Conservation (phyloP, 2,113 vertebrate species). For the Rhynchopsitta pachyrhyncha region DNA sequence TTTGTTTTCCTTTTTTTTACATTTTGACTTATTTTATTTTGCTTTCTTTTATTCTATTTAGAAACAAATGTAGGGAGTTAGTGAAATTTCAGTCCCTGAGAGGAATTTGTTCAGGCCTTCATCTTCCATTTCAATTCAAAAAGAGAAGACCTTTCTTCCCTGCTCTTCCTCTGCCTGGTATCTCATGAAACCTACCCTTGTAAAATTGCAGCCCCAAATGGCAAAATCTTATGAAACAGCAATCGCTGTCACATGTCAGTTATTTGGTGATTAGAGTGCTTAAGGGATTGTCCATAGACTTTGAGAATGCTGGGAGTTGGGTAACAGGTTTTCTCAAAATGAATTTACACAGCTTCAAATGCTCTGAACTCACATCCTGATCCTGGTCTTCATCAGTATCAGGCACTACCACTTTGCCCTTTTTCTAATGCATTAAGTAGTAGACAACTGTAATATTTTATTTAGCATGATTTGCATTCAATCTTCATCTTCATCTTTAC, state of each 20-base stretch:
- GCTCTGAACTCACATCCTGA: not conserved
- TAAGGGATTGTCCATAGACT: not conserved
- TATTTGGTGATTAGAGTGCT: not conserved
- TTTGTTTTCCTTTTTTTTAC: not conserved
- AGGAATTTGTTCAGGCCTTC: not conserved
- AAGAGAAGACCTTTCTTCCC: not conserved
- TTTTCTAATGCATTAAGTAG: not conserved
- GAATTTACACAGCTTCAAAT: not conserved
- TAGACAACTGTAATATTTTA: not conserved
- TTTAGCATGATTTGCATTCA: not conserved
- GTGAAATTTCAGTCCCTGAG: not conserved
- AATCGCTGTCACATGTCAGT: not conserved
- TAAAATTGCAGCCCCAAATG: not conserved
- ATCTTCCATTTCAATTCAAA: not conserved
- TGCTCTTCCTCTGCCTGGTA: not conserved
- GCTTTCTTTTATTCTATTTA: not conserved
- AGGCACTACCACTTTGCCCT: not conserved
- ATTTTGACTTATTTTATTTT: not conserved
- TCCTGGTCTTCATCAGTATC: not conserved
- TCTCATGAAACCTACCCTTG: not conserved
- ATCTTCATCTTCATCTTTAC: not conserved
- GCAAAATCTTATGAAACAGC: not conserved
- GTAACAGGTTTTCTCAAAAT: not conserved
- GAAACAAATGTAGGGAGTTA: not conserved
- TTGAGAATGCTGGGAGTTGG: not conserved